These are phyloP conservation scores for Plagodis pulveraria DNA, from an alignment of 2,888 invertebrate genomes.

Conservation along the genomic window DNA sequence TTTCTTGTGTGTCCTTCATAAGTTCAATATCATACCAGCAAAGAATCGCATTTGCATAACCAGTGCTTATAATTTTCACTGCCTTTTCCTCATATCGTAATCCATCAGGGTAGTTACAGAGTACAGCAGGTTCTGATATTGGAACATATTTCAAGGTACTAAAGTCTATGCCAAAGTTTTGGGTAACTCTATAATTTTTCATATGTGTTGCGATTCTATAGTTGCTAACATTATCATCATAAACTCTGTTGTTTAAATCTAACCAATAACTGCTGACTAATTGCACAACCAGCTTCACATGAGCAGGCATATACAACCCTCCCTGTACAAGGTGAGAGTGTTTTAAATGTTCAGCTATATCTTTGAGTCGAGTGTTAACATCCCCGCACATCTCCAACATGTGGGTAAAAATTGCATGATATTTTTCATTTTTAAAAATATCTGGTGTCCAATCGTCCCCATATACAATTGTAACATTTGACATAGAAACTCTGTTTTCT, in stretches of 20 bases:
- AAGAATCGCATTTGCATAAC: conserved; percentile 77
- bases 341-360: conserved; percentile 55
- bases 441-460: conserved; percentile 60
- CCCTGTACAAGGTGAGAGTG: conserved; percentile 64
- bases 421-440: conserved; percentile 56
- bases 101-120: conserved; percentile 51
- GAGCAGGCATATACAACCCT: conserved; percentile 82
- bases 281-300: conserved; percentile 80
- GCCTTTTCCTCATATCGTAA: conserved; percentile 46
- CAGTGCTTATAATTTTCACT: conserved; percentile 61
- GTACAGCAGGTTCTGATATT: conserved; percentile 59
- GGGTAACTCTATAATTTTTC: conserved; percentile 85
- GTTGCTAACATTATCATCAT: conserved; percentile 81
- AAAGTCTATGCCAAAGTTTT: conserved; percentile 81
- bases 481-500: conserved; percentile 65
- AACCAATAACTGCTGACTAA: conserved; percentile 86
- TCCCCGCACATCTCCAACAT: conserved; percentile 85
- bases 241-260: conserved; percentile 82
- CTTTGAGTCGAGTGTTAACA: conserved; percentile 67
- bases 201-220: conserved; percentile 83
- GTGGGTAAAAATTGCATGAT: conserved; percentile 84
- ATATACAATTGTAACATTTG: conserved; percentile 65
- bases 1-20: conserved; percentile 59
- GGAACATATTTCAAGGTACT: conserved; percentile 66
- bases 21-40: conserved; percentile 84